These are phyloP conservation scores for Noctua fimbriata DNA, from an alignment of 2,888 invertebrate species.

Conservation along the genomic window DNA sequence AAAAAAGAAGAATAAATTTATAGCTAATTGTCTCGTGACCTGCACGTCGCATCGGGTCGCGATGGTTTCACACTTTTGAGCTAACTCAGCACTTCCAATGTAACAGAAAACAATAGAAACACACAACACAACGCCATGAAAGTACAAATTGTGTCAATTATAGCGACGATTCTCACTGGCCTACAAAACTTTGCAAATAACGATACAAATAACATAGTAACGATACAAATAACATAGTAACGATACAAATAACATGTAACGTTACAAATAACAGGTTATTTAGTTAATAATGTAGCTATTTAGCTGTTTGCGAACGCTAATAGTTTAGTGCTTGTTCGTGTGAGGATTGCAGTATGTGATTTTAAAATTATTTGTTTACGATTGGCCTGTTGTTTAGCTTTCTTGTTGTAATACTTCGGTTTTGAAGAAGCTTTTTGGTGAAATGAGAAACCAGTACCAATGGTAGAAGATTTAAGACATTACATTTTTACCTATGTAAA, in stretches of 20 bases:
- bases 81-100: slow-evolving; percentile 20
- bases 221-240: slow-evolving; percentile 23
- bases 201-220: slow-evolving; percentile 34
- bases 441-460: background rate
- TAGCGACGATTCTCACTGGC: slow-evolving; percentile 48
- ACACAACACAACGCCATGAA: slow-evolving; percentile 23
- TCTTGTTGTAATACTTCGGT: background rate
- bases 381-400: background rate
- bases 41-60: slow-evolving; percentile 24
- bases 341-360: background rate
- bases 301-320: background rate
- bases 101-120: slow-evolving; percentile 45
- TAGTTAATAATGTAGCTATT: slow-evolving; percentile 33
- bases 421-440: background rate
- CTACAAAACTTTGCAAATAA: slow-evolving; percentile 49
- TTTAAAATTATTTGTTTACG: slow-evolving; percentile 7
- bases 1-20: background rate
- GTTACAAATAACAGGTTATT: slow-evolving; percentile 40
- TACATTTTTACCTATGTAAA: background rate
- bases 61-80: slow-evolving; percentile 47
- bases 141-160: slow-evolving; percentile 52
- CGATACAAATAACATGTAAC: slow-evolving; percentile 21
- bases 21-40: slow-evolving; percentile 5
- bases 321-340: background rate
- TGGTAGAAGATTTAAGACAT: too few species aligned